A percentile compares a stretch with the other conserved stretches of the same genome.
Evolutionary conservation across 2,113 vertebrate species (phyloP).

Genomic region (Typhlomys cinereus): DNA sequence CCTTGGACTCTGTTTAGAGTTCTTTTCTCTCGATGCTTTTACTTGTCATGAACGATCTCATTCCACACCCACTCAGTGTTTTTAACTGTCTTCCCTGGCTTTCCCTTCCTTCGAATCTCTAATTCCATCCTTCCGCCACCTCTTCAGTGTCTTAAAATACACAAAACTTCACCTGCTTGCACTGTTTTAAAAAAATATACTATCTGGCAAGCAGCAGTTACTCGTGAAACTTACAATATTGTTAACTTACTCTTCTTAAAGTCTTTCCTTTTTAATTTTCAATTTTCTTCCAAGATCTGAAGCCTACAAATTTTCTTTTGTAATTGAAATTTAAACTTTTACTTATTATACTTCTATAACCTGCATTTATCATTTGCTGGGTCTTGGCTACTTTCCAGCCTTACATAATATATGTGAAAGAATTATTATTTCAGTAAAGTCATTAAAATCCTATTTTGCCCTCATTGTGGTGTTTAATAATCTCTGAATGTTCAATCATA

Average conservation of each 20-base stretch:
- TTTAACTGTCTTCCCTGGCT: conserved; percentile 40
- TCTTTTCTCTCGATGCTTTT: not conserved
- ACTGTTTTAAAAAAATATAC: conserved; percentile 24
- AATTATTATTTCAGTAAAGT: not conserved
- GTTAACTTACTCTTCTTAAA: not conserved
- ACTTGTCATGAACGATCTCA: conserved; percentile 28
- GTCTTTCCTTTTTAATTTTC: conserved; percentile 29
- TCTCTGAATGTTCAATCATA: not conserved
- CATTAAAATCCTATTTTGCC: not conserved
- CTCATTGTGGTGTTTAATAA: not conserved
- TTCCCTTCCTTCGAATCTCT: conserved; percentile 61
- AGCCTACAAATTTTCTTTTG: conserved; percentile 22
- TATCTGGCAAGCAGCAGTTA: not conserved
- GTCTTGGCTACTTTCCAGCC: not conserved
- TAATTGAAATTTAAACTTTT: conserved; percentile 40
- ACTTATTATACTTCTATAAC: not conserved
- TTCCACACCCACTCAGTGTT: conserved; percentile 56
- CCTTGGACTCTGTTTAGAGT: not conserved
- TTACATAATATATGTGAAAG: not conserved
- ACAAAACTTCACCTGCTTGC: conserved; percentile 64
- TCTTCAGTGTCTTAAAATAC: conserved; percentile 75
- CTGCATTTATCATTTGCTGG: not conserved
- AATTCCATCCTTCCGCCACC: conserved; percentile 72
- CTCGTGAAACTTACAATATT: not conserved
- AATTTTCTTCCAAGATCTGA: conserved; percentile 12